Percentiles rank a stretch among this genome's conserved stretches.
These are phyloP conservation scores for Burhinus bistriatus DNA, from an alignment of 2,113 vertebrate species.

Conservation along the genomic window DNA sequence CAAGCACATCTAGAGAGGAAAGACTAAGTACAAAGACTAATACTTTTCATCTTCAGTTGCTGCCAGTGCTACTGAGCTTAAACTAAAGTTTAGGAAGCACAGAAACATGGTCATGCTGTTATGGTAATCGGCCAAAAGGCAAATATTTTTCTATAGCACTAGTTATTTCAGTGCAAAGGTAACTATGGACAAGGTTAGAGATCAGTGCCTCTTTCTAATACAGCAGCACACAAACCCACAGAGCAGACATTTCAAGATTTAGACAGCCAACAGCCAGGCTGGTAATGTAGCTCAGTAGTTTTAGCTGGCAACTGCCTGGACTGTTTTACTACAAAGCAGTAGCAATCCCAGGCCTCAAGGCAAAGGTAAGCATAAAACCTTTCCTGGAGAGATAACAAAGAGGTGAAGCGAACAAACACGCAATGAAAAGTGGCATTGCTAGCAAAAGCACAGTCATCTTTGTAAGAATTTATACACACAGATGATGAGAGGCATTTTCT, in stretches of 20 bases:
- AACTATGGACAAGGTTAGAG: not conserved
- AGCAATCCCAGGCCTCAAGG: not conserved
- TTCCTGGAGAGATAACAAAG: not conserved
- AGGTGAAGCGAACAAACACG: no score
- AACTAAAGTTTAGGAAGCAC: not conserved
- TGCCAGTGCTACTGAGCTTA: not conserved
- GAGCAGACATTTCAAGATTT: no score
- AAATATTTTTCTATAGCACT: not conserved
- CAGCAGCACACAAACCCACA: fast-evolving
- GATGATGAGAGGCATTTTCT: not conserved
- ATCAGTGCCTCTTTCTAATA: fast-evolving
- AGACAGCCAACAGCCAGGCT: no score
- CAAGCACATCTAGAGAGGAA: not conserved
- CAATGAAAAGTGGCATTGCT: fast-evolving
- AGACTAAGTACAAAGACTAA: not conserved
- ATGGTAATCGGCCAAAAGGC: not conserved
- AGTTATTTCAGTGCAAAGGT: not conserved
- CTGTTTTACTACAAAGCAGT: not conserved
- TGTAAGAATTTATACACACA: not conserved
- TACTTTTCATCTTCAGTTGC: not conserved
- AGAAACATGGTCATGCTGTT: fast-evolving
- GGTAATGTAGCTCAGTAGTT: no score
- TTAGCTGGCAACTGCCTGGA: not conserved
- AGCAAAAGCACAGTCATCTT: not conserved
- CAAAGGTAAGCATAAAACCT: not conserved